Evolutionary conservation across 2,113 vertebrate genomes (phyloP).

Genomic region (Cyanoramphus novaezelandiae): DNA sequence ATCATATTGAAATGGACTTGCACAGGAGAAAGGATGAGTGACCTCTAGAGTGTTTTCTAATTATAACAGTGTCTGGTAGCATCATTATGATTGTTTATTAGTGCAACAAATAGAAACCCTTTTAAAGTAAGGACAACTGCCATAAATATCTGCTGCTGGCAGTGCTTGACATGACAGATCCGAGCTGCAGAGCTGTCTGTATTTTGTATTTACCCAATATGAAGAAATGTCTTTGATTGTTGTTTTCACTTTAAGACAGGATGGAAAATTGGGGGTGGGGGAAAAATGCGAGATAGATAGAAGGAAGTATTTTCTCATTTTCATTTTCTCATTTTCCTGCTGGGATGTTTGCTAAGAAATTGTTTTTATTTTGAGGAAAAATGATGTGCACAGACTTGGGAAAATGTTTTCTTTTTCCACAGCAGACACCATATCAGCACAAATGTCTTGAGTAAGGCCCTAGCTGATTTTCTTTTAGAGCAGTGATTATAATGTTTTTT

Average conservation of each 20-base stretch:
- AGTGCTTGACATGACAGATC: background rate
- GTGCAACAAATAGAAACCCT: background rate
- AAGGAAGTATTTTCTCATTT: background rate
- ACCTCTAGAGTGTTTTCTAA: constrained; percentile 35
- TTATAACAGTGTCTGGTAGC: constrained; percentile 4
- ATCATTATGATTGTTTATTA: constrained; percentile 4
- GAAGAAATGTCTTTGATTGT: background rate
- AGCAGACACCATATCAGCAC: background rate
- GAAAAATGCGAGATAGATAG: background rate
- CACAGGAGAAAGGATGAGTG: background rate
- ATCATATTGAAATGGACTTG: background rate
- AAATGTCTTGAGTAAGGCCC: background rate
- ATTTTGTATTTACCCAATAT: background rate
- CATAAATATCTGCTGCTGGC: background rate
- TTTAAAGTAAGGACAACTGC: background rate
- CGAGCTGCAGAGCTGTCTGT: background rate
- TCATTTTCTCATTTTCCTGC: background rate
- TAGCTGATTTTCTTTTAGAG: background rate
- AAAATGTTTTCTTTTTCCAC: background rate
- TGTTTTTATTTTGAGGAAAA: constrained; percentile 21
- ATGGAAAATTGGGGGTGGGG: background rate
- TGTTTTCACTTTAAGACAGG: background rate
- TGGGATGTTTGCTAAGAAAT: background rate
- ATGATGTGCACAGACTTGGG: background rate
- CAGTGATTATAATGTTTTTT: background rate